Evolutionary conservation across 2,797 vertebrate species (phyloP).

Genomic region (Coendou prehensilis): DNA sequence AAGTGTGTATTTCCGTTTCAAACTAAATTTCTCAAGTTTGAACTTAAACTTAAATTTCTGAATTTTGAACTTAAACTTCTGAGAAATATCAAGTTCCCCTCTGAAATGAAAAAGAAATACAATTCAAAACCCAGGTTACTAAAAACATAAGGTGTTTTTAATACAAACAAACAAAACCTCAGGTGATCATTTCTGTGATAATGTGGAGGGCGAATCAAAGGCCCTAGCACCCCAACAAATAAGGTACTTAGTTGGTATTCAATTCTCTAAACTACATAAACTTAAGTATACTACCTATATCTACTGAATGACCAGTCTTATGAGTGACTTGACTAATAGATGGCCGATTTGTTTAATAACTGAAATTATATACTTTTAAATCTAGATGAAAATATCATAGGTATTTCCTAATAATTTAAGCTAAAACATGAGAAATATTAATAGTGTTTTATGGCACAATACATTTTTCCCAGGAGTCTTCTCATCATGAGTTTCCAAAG

Average conservation of each 20-base stretch:
- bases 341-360: constrained; percentile 30
- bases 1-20: constrained; percentile 8
- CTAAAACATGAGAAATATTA: constrained; percentile 44
- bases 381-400: constrained; percentile 19
- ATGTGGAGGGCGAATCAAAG: background rate
- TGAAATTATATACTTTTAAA: constrained; percentile 53
- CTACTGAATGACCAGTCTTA: constrained; percentile 36
- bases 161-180: background rate
- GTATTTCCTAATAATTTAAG: constrained; percentile 55
- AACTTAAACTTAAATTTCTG: too few species aligned
- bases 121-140: constrained; percentile 52
- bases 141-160: background rate
- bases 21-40: background rate
- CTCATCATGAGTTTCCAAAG: background rate
- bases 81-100: constrained; percentile 37
- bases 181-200: constrained; percentile 25
- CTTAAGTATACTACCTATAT: background rate
- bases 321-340: background rate
- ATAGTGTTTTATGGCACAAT: constrained; percentile 36
- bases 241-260: background rate
- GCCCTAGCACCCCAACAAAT: background rate
- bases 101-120: constrained; percentile 29
- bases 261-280: constrained; percentile 30
- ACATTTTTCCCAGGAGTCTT: background rate
- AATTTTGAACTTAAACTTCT: background rate